A percentile compares a stretch with the other conserved stretches of the same genome.
Evolutionary conservation across 1,140 invertebrate genomes (phyloP).

Genomic region (Drosophila ohnishii): DNA sequence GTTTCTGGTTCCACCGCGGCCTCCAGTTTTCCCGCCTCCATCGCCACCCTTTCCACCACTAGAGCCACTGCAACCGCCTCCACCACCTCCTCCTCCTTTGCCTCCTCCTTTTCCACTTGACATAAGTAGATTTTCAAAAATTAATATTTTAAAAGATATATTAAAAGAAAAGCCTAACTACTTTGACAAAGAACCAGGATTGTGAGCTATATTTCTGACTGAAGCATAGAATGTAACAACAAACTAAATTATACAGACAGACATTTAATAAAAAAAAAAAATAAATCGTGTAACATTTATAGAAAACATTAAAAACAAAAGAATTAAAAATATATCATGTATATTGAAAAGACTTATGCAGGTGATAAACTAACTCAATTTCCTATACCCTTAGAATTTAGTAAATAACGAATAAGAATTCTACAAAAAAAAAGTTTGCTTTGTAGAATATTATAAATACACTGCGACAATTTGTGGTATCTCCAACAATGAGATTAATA

Average conservation of each 20-base stretch:
- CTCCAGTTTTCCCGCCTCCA: neutral
- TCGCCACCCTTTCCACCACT: slow-evolving; percentile 8
- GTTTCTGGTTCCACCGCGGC: too few relatives aligned
- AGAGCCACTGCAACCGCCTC: neutral
- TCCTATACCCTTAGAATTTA: neutral
- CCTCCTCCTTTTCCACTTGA: slow-evolving; percentile 3
- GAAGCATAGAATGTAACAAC: too few relatives aligned
- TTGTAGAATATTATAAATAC: neutral
- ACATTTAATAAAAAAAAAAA: neutral
- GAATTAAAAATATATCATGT: too few relatives aligned
- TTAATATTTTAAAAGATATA: too few relatives aligned
- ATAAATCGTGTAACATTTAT: neutral
- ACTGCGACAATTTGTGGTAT: neutral
- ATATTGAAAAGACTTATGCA: too few relatives aligned
- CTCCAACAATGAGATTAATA: slow-evolving; percentile 43
- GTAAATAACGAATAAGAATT: neutral
- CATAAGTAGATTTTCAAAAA: neutral
- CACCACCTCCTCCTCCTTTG: slow-evolving; percentile 1
- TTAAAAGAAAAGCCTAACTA: neutral
- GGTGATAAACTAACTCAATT: neutral
- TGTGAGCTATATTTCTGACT: too few relatives aligned
- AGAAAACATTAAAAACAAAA: too few relatives aligned
- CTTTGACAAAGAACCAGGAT: slow-evolving; percentile 1
- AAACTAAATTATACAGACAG: neutral
- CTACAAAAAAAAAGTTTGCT: neutral